These are phyloP conservation scores for Machimus atricapillus DNA, from an alignment of 2,888 invertebrate genomes.

Conservation along the genomic window DNA sequence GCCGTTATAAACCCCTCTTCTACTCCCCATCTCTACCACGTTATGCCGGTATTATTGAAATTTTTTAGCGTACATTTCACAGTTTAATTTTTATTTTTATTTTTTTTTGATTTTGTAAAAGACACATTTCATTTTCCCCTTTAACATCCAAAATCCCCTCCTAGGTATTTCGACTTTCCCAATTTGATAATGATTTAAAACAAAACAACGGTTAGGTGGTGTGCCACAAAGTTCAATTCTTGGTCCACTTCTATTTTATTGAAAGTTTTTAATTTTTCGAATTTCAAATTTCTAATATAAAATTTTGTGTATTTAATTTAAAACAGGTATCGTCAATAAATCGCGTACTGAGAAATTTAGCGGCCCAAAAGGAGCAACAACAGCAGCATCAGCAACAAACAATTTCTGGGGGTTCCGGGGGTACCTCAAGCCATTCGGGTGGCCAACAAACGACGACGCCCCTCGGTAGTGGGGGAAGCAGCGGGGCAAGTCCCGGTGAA, in stretches of 20 bases:
- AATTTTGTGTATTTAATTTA: not conserved
- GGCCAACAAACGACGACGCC: conserved; percentile 55
- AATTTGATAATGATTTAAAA: not conserved
- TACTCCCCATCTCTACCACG: not conserved
- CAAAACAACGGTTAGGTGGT: no score
- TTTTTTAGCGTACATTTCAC: not conserved
- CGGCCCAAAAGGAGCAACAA: conserved; percentile 83
- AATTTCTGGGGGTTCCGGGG: conserved; percentile 28
- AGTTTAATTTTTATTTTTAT: not conserved
- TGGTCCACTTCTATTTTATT: no score
- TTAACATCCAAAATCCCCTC: not conserved
- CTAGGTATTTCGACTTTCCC: no score
- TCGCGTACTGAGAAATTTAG: conserved; percentile 93
- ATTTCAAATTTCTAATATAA: no score
- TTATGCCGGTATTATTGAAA: conserved; percentile 9
- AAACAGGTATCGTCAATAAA: conserved; percentile 95
- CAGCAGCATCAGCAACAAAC: conserved; percentile 48
- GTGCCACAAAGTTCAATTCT: no score
- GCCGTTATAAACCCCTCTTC: conserved; percentile 45
- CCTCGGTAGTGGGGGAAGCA: conserved; percentile 56
- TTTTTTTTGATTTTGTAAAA: not conserved
- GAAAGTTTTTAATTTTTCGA: no score
- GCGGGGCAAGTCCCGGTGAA: conserved; percentile 51
- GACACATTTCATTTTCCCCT: not conserved
- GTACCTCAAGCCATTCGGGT: conserved; percentile 23